Percentiles rank a stretch among this genome's conserved stretches.
These are phyloP conservation scores for Leptodactylus fallax DNA, from an alignment of 2,797 vertebrate genomes.

Conservation along the genomic window DNA sequence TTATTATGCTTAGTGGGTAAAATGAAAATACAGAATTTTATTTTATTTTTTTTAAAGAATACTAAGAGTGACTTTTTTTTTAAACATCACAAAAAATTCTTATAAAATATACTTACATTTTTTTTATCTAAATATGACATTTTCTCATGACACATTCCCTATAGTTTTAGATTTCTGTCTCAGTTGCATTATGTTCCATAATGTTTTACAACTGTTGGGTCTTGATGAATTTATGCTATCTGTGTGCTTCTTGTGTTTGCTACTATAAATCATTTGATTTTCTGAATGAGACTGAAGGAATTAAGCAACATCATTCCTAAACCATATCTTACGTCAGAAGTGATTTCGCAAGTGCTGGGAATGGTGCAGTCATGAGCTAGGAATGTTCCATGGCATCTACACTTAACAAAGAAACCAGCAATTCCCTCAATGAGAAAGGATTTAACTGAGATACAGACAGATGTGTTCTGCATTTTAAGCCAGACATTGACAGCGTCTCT, in stretches of 20 bases:
- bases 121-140: too few species aligned
- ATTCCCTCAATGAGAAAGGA: not conserved
- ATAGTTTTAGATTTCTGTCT: not conserved
- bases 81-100: too few species aligned
- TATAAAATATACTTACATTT: too few species aligned
- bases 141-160: not conserved
- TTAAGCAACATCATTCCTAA: not conserved
- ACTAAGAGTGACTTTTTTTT: too few species aligned
- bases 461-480: not conserved
- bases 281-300: conserved; percentile 1
- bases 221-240: not conserved
- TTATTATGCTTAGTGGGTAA: too few species aligned
- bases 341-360: conserved; percentile 21
- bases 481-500: not conserved
- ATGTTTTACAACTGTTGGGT: not conserved
- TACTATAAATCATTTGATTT: not conserved
- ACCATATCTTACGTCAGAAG: not conserved
- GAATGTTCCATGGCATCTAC: conserved; percentile 19
- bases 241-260: not conserved
- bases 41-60: too few species aligned
- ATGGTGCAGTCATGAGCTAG: not conserved
- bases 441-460: not conserved
- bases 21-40: too few species aligned
- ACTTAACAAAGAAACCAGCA: not conserved
- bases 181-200: not conserved